A percentile compares a stretch with the other conserved stretches of the same genome.
These are phyloP conservation scores for Microcebus griseorufus DNA, from an alignment of 2,113 vertebrate species.

Conservation along the genomic window DNA sequence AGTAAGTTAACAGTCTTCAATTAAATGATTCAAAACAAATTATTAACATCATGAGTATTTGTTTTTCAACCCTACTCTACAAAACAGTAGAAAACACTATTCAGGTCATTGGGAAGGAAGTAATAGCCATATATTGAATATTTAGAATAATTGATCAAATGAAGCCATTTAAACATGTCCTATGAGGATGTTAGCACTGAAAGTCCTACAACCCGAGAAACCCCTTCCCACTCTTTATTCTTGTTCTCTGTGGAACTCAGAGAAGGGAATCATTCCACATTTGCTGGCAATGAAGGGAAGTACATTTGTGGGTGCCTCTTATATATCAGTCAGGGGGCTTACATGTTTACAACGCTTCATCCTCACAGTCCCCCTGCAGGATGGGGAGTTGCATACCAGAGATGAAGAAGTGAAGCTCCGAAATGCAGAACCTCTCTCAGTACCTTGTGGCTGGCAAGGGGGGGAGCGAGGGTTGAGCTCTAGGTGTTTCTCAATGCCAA, in stretches of 20 bases:
- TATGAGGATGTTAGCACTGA: background rate
- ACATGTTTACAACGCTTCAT: rapidly evolving
- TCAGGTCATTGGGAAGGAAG: background rate
- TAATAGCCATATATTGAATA: background rate
- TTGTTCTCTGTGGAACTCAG: background rate
- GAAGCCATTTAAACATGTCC: background rate
- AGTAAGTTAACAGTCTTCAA: background rate
- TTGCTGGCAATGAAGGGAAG: background rate
- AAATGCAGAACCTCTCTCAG: background rate
- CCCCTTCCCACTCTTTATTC: background rate
- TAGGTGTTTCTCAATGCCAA: background rate
- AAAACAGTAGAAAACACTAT: background rate
- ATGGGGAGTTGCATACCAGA: background rate
- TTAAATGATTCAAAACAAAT: background rate
- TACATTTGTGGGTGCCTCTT: background rate
- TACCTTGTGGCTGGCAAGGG: background rate
- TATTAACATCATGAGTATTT: background rate
- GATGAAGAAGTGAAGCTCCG: background rate
- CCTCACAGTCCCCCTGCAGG: background rate
- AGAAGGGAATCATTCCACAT: background rate
- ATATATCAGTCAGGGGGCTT: background rate
- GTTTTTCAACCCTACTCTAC: background rate
- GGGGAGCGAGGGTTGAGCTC: background rate
- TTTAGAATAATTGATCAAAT: background rate
- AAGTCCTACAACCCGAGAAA: background rate